A percentile compares a stretch with the other conserved stretches of the same genome.
phyloP scores from a whole-genome alignment of 2,113 vertebrate species.

The Morphnarchus princeps region DNA sequence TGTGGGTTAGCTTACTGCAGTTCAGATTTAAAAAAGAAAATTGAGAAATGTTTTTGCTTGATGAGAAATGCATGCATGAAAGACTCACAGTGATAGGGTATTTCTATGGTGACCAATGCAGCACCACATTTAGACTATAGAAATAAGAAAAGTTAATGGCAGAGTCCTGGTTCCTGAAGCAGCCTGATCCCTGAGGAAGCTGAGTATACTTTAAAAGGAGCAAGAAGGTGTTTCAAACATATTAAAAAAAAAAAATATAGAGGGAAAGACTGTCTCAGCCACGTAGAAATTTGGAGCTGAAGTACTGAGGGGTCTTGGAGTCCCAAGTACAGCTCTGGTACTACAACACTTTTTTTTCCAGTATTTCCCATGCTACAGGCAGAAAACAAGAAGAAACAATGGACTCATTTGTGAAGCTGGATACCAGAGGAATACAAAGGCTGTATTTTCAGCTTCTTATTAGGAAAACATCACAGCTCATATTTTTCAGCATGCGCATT shows the following conservation, averaged over 20 bases:
- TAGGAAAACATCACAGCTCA: background rate
- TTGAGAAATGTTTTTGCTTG: background rate
- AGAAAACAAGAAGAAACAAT: conserved; percentile 5
- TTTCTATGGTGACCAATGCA: conserved; percentile 5
- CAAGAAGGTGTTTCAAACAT: background rate
- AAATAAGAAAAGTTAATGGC: background rate
- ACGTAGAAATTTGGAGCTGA: background rate
- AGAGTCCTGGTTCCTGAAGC: background rate
- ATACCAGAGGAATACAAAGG: background rate
- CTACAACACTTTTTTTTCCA: background rate
- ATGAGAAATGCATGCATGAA: background rate
- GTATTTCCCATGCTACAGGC: background rate
- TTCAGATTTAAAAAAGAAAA: background rate
- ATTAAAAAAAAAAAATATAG: background rate
- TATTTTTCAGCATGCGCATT: background rate
- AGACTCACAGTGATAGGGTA: background rate
- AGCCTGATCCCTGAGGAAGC: background rate
- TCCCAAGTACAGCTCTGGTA: background rate
- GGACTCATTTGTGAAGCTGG: background rate
- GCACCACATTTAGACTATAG: background rate
- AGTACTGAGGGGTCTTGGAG: background rate
- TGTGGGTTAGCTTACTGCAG: background rate
- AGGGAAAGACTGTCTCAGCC: background rate
- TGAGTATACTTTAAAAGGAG: background rate
- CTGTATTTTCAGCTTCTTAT: background rate